These are phyloP conservation scores for Acleris laterana DNA, from an alignment of 2,888 invertebrate genomes.

Conservation along the genomic window DNA sequence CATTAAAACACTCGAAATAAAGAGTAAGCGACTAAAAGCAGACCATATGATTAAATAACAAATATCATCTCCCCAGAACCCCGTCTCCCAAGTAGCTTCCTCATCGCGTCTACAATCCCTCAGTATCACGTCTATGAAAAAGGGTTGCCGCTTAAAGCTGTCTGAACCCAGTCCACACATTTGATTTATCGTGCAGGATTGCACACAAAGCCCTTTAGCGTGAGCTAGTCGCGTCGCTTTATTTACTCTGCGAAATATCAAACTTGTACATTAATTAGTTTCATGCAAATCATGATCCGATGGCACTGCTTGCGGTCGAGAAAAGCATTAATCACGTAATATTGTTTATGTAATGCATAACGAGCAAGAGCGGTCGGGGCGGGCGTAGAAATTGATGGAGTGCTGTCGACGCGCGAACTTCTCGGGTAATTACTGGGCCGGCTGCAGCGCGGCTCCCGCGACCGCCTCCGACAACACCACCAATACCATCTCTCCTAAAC, in stretches of 20 bases:
- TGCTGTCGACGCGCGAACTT: slow-evolving; percentile 70
- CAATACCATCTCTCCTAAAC: background rate
- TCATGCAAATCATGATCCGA: slow-evolving; percentile 78
- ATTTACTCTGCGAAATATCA: slow-evolving; percentile 37
- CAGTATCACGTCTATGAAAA: slow-evolving; percentile 30
- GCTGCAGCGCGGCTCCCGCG: slow-evolving; percentile 13
- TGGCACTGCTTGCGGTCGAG: slow-evolving; percentile 64
- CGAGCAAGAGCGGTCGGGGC: slow-evolving; percentile 54
- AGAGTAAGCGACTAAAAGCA: too few relatives aligned
- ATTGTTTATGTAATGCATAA: slow-evolving; percentile 75
- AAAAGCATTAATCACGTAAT: slow-evolving; percentile 79
- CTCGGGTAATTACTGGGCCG: slow-evolving; percentile 71
- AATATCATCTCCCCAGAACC: too few relatives aligned
- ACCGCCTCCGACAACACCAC: slow-evolving; percentile 1
- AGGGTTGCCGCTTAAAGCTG: slow-evolving; percentile 27
- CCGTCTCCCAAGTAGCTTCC: background rate
- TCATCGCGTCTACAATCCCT: slow-evolving; percentile 11
- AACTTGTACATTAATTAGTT: slow-evolving; percentile 77
- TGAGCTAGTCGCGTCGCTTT: slow-evolving; percentile 24
- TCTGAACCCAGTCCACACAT: slow-evolving; percentile 34
- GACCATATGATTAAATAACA: too few relatives aligned
- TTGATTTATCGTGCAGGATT: slow-evolving; percentile 34
- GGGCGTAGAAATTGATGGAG: slow-evolving; percentile 74
- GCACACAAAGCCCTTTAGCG: slow-evolving; percentile 28
- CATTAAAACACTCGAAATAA: too few relatives aligned